Percentiles rank a stretch among this genome's conserved stretches.
These are phyloP conservation scores for Pangasius sanitwongsei DNA, from an alignment of 2,797 vertebrate species.

Conservation along the genomic window DNA sequence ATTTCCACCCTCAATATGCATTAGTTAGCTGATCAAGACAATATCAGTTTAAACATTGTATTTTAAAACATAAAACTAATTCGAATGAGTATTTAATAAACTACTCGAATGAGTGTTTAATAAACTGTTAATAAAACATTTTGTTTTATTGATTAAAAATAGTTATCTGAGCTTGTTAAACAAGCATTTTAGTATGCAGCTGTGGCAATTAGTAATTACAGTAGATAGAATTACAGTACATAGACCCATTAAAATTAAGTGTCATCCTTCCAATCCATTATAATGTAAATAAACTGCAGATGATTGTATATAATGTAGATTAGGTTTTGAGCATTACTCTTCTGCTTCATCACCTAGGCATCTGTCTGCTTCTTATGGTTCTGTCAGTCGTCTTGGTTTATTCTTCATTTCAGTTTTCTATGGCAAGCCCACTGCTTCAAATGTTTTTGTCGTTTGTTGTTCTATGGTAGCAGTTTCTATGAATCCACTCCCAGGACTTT, in stretches of 20 bases:
- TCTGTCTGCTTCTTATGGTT: neutral
- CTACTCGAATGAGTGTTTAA: no score
- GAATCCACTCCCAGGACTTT: conserved; percentile 66
- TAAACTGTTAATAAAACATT: neutral
- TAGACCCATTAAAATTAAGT: neutral
- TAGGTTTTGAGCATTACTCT: neutral
- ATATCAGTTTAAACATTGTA: neutral
- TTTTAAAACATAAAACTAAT: neutral
- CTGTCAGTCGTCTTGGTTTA: neutral
- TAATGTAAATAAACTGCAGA: neutral
- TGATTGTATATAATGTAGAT: neutral
- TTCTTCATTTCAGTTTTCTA: neutral
- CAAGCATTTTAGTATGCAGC: neutral
- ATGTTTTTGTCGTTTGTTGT: neutral
- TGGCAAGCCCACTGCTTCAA: neutral
- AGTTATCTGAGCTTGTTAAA: neutral
- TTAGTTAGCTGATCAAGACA: neutral
- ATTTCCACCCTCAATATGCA: no score
- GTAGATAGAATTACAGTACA: no score
- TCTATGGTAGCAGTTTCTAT: conserved; percentile 42
- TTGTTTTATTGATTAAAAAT: conserved; percentile 1
- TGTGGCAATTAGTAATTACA: neutral
- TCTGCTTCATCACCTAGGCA: neutral
- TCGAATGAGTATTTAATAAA: neutral
- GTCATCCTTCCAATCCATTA: no score